Evolutionary conservation across 2,888 invertebrate species (phyloP).

Genomic region (Plagodis pulveraria): DNA sequence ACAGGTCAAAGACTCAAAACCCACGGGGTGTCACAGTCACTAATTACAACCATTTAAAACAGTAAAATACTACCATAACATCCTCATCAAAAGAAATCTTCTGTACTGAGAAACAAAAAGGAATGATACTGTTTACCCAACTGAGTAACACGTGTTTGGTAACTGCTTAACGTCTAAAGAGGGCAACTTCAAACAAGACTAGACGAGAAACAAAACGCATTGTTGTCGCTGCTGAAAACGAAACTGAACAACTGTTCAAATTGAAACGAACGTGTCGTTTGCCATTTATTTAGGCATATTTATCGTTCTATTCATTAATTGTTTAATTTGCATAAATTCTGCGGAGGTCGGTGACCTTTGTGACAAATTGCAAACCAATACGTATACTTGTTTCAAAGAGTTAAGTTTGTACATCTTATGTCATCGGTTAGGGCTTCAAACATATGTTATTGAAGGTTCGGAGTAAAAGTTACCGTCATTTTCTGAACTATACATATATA

Average conservation of each 20-base stretch:
- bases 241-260: slow-evolving; percentile 56
- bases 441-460: no score
- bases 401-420: no score
- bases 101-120: slow-evolving; percentile 10
- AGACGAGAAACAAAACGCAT: background rate
- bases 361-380: background rate
- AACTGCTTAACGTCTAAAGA: slow-evolving; percentile 36
- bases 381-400: no score
- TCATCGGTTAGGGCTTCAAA: no score
- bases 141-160: slow-evolving; percentile 15
- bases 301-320: slow-evolving; percentile 15
- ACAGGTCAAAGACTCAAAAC: no score
- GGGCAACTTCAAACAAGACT: slow-evolving; percentile 54
- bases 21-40: no score
- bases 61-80: background rate
- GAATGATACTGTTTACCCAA: slow-evolving; percentile 28
- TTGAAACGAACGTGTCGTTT: slow-evolving; percentile 32
- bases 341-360: slow-evolving; percentile 18
- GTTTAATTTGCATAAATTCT: slow-evolving; percentile 17
- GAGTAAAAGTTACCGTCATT: no score
- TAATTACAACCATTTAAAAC: no score
- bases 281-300: slow-evolving; percentile 27
- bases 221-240: slow-evolving; percentile 46
- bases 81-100: background rate
- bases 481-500: no score